phyloP scores from a whole-genome alignment of 2,113 vertebrate species.

The Otus sunia region DNA sequence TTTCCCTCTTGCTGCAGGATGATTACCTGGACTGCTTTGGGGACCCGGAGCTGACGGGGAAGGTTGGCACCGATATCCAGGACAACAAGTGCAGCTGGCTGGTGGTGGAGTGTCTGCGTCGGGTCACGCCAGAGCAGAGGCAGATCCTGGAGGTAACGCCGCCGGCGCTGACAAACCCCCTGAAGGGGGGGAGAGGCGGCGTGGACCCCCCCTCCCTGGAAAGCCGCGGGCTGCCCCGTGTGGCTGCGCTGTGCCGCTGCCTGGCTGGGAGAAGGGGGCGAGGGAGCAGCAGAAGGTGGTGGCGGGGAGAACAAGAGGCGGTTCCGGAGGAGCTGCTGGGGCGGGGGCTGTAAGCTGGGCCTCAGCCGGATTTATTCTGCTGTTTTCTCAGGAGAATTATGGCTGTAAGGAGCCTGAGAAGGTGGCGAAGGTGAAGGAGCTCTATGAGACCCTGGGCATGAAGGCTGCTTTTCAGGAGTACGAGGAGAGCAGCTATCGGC shows the following conservation, averaged over 20 bases:
- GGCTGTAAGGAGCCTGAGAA: constrained; percentile 82
- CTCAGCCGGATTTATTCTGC: background rate
- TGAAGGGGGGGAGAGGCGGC: background rate
- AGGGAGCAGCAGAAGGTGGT: rapidly evolving
- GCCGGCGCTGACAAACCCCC: rapidly evolving
- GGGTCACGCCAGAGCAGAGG: constrained; percentile 80
- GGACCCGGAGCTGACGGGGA: constrained; percentile 87
- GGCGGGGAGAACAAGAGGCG: too few species aligned
- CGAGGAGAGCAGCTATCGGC: constrained; percentile 86
- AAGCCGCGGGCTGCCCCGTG: rapidly evolving
- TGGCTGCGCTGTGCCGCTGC: background rate
- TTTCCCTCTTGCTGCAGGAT: constrained; percentile 71
- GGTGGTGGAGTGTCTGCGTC: constrained; percentile 85
- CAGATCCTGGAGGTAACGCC: constrained; percentile 81
- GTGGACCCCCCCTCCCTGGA: too few species aligned
- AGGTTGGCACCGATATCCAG: constrained; percentile 95
- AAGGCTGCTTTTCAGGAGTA: constrained; percentile 73
- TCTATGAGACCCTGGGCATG: constrained; percentile 83
- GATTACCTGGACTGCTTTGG: constrained; percentile 95
- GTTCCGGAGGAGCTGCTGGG: background rate
- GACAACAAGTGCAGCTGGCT: constrained; percentile 99
- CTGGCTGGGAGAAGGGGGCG: background rate
- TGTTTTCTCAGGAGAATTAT: constrained; percentile 78
- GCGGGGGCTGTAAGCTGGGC: rapidly evolving
- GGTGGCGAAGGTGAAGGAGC: constrained; percentile 83